Percentiles rank a stretch among this genome's conserved stretches.
Conservation (phyloP, 2,113 vertebrate genomes). For the Gambusia affinis region DNA sequence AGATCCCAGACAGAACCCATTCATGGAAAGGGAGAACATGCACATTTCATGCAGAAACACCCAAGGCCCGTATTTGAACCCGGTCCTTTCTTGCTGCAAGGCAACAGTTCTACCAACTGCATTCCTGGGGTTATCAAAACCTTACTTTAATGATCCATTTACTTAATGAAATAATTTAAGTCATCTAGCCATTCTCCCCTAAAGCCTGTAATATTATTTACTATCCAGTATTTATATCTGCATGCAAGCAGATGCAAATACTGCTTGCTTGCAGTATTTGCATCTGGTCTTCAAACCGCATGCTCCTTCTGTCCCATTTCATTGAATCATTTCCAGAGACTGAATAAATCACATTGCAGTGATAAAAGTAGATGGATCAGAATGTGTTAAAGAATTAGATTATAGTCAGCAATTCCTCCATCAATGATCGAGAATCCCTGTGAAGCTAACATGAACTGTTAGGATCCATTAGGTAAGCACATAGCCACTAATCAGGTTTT, state of each 20-base stretch:
- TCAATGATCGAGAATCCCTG: slow-evolving; percentile 8
- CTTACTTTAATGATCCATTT: not conserved
- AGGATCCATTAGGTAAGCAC: slow-evolving; percentile 54
- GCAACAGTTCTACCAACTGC: no score
- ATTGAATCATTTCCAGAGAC: not conserved
- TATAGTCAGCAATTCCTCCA: slow-evolving; percentile 20
- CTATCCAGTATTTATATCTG: not conserved
- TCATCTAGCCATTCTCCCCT: not conserved
- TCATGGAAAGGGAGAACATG: no score
- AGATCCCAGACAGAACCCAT: no score
- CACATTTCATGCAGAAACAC: no score
- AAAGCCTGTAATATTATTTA: not conserved
- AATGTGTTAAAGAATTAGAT: slow-evolving; percentile 7
- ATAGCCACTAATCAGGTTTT: slow-evolving; percentile 64
- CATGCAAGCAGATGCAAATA: not conserved
- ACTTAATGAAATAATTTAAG: no score
- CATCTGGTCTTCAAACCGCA: not conserved
- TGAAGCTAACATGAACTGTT: slow-evolving; percentile 32
- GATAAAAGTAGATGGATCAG: slow-evolving; percentile 3
- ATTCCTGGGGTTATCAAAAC: no score
- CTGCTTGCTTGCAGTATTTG: no score
- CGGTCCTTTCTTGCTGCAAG: no score
- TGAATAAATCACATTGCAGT: not conserved
- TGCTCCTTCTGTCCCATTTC: not conserved
- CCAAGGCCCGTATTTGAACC: no score